These are phyloP conservation scores for Lycophotia porphyrea DNA, from an alignment of 2,888 invertebrate genomes.

Conservation along the genomic window DNA sequence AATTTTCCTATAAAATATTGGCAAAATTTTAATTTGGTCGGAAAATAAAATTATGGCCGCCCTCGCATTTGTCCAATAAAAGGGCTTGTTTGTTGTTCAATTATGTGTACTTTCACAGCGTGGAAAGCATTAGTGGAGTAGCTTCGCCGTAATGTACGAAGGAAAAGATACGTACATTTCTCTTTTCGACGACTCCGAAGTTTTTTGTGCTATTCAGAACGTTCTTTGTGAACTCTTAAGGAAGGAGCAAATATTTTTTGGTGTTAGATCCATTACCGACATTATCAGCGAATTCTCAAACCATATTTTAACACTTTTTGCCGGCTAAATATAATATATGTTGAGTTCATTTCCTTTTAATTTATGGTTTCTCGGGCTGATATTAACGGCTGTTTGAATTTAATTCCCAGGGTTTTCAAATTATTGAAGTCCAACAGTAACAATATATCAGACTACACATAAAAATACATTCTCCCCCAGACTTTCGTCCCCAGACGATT, in stretches of 20 bases:
- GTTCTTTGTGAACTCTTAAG: conserved; percentile 56
- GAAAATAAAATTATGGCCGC: conserved; percentile 59
- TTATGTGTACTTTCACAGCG: conserved; percentile 39
- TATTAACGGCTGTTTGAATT: neutral
- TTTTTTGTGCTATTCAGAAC: conserved; percentile 60
- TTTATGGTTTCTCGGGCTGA: neutral
- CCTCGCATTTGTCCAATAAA: conserved; percentile 50
- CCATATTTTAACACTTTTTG: conserved; percentile 31
- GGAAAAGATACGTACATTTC: conserved; percentile 34
- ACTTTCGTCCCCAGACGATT: no score
- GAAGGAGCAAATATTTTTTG: conserved; percentile 44
- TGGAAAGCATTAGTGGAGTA: conserved; percentile 33
- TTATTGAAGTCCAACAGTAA: neutral
- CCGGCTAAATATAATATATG: neutral
- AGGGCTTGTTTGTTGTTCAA: conserved; percentile 61
- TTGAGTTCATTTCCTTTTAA: neutral
- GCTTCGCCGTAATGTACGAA: conserved; percentile 29
- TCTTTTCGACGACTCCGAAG: conserved; percentile 52
- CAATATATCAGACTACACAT: neutral
- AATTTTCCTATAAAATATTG: conserved; percentile 66
- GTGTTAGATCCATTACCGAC: conserved; percentile 38
- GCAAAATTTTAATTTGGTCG: conserved; percentile 58
- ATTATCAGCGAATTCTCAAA: conserved; percentile 39
- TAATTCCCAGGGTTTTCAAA: neutral
- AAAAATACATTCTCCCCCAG: neutral